Evolutionary conservation across 2,797 vertebrate genomes (phyloP), one percentile per base, ranked within the genome.

Genomic region (Triplophysa bombifrons): DNA sequence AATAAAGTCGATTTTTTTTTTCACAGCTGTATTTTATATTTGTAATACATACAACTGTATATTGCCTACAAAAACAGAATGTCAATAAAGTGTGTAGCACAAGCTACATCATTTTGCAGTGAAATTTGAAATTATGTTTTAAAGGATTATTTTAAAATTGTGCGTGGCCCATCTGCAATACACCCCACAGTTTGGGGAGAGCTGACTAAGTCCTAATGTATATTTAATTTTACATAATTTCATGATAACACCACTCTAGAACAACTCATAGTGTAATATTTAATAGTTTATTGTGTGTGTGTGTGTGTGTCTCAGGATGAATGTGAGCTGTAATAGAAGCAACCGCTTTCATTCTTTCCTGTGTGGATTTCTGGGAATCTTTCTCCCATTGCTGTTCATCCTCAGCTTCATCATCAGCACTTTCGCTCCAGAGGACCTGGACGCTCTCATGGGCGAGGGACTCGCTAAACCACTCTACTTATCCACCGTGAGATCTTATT

Each of bases 351-450:
- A 93, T 84, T 92, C 93, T 4, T 89, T 93, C 83, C 48, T 94
- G 70, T 94, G 88, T 10, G 90, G 91, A 0, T 60, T 85, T 73
- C 85, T 93, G 85, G 93, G 91, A 2, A 1, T 93, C 53, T 83
- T 94, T 78, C 90, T 94, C 7, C 94, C 94, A 0, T 4, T 74
- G 17, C 82, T 93, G 78, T 90, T 94, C 78, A 84, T 94, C 86
- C 84, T 93, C 72, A 94, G 93, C 78, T 93, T 95, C 22, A 66
- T 94, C 22, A 77, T 92, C 38, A 91, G 84, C 87, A 89, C 89
- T 12, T 77, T 94, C 46, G 41, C 89, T 75, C 84, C 79, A 44
- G 89, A 91, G 74, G 90, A 93, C 63, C 84, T 94, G 25, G 88
- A 90, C 0, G 85, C 86, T 70, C 85, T 93, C 72, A 2, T 93